These are phyloP conservation scores for Aurelia sp. DNA, from an alignment of 30 jellyfish, hydroid and myxozoan genomes.

Conservation along the genomic window DNA sequence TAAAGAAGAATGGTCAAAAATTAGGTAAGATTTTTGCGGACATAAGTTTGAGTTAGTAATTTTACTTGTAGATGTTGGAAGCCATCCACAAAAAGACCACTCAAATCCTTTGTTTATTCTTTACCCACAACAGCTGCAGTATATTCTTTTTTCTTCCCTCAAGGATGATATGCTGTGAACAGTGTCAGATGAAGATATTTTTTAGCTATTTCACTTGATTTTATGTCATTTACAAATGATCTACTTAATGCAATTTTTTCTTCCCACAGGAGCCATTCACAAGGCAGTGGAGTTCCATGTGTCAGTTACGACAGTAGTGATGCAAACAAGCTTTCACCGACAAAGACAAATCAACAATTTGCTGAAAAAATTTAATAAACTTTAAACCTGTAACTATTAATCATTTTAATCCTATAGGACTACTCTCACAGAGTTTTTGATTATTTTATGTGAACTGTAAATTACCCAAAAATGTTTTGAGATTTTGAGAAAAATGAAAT, in stretches of 20 bases:
- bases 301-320: slow-evolving; percentile 47
- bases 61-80: neutral
- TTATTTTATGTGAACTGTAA: no score
- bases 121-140: no score
- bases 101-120: no score
- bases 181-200: no score
- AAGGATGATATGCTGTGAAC: no score
- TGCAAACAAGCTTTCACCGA: slow-evolving; percentile 34
- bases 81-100: neutral
- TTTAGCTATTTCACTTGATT: no score
- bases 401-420: no score
- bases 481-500: no score
- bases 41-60: neutral
- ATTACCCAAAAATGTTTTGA: no score
- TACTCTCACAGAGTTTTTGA: no score
- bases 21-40: slow-evolving; percentile 15
- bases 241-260: neutral
- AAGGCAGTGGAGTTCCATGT: slow-evolving; percentile 17
- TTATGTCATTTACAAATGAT: no score
- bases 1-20: slow-evolving; percentile 55
- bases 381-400: neutral
- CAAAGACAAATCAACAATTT: slow-evolving; percentile 10
- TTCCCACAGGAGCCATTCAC: neutral
- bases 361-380: slow-evolving; percentile 12
- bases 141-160: no score